Percentiles rank a stretch among this genome's conserved stretches.
Conservation (phyloP, 2,113 vertebrate genomes). For the Malaclemys terrapin region DNA sequence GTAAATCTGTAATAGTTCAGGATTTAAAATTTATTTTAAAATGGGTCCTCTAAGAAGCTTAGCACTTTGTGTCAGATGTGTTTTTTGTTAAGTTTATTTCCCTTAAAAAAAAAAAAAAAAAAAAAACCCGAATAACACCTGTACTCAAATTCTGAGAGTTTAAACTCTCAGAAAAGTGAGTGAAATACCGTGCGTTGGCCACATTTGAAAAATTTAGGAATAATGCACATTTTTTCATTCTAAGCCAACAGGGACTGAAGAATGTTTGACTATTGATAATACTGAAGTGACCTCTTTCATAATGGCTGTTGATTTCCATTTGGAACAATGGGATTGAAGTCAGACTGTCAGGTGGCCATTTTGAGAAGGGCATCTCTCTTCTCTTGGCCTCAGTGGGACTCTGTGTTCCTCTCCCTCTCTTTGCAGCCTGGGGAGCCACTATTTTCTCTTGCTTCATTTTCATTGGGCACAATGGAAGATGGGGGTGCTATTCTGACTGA, state of each 20-base stretch:
- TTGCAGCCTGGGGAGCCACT: not conserved
- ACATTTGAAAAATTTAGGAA: not conserved
- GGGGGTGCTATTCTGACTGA: not conserved
- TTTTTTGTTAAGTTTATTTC: not conserved
- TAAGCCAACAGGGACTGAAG: not conserved
- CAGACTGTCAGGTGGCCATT: slow-evolving; percentile 74
- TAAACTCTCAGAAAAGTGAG: not conserved
- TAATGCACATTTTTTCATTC: not conserved
- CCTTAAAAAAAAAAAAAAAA: no score
- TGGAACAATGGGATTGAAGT: slow-evolving; percentile 59
- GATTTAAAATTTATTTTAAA: not conserved
- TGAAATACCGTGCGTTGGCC: not conserved
- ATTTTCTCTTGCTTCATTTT: not conserved
- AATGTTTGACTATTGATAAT: not conserved
- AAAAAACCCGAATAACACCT: not conserved
- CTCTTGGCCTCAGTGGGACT: not conserved
- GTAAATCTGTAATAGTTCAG: not conserved
- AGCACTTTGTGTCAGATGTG: not conserved
- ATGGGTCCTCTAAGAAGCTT: not conserved
- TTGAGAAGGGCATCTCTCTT: slow-evolving; percentile 48
- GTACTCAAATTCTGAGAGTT: not conserved
- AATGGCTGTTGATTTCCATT: slow-evolving; percentile 73
- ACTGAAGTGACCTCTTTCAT: slow-evolving; percentile 64
- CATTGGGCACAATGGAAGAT: not conserved
- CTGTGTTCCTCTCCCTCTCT: not conserved